Evolutionary conservation across 2,888 invertebrate genomes (phyloP).

Genomic region (Lasioglossum marginatum): DNA sequence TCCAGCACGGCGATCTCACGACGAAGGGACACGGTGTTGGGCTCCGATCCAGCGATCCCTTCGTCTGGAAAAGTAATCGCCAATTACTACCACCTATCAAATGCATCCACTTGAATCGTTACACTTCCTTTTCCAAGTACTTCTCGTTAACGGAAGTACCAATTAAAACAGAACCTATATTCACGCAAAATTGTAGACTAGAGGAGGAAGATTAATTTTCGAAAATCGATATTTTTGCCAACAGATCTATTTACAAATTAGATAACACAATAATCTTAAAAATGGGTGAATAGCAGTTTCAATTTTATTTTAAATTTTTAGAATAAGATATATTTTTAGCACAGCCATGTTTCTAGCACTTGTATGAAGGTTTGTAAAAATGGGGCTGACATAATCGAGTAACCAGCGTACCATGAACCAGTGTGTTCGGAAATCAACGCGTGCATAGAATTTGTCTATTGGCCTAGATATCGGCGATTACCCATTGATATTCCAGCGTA

Average conservation of each 20-base stretch:
- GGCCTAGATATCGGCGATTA: conserved; percentile 34
- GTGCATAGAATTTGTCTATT: background rate
- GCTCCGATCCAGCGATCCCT: conserved; percentile 89
- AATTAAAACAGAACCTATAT: too few species aligned
- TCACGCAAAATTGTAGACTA: too few species aligned
- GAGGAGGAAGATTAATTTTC: background rate
- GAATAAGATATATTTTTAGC: background rate
- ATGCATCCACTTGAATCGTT: background rate
- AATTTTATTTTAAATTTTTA: background rate
- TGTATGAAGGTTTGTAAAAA: background rate
- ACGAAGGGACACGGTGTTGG: conserved; percentile 91
- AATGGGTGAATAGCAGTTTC: background rate
- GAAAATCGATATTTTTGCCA: background rate
- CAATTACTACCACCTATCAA: background rate
- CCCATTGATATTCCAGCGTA: conserved; percentile 43
- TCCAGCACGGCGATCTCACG: conserved; percentile 92
- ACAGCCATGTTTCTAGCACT: background rate
- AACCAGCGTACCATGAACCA: background rate
- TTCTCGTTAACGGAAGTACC: background rate
- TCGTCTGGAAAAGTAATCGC: conserved; percentile 86
- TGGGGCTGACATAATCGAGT: background rate
- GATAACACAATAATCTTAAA: background rate
- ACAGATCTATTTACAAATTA: background rate
- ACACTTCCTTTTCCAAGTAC: background rate
- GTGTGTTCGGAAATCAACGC: background rate